A percentile compares a stretch with the other conserved stretches of the same genome.
Evolutionary conservation across 2,113 vertebrate genomes (phyloP).

Genomic region (Peucedramus taeniatus): DNA sequence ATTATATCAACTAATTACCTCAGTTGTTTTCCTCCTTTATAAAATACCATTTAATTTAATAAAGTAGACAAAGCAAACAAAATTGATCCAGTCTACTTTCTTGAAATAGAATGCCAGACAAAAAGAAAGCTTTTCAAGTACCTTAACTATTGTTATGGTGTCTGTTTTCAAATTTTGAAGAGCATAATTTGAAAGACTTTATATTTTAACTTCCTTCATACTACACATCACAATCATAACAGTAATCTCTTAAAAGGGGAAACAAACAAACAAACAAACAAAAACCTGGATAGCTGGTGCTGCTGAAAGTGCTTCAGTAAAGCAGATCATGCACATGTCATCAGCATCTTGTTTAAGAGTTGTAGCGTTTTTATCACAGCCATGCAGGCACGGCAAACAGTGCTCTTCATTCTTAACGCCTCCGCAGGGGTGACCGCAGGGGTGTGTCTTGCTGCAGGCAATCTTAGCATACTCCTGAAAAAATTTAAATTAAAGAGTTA

Average conservation of each 20-base stretch:
- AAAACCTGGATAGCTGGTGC: conserved; percentile 94
- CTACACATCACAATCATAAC: background rate
- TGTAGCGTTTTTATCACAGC: conserved; percentile 88
- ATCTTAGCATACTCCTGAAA: conserved; percentile 92
- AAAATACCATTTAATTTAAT: background rate
- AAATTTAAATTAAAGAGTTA: background rate
- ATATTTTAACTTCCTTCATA: background rate
- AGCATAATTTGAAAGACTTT: background rate
- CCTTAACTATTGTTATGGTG: accelerated
- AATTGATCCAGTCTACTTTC: background rate
- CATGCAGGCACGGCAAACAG: conserved; percentile 92
- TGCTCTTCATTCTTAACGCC: conserved; percentile 93
- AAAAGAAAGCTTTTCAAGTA: background rate
- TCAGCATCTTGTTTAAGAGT: conserved; percentile 95
- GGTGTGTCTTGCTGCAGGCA: conserved; percentile 93
- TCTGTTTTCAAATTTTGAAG: background rate
- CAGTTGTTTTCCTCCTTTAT: background rate
- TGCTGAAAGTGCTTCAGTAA: conserved; percentile 96
- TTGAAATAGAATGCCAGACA: background rate
- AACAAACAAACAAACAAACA: background rate
- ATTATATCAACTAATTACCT: background rate
- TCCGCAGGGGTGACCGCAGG: conserved; percentile 93
- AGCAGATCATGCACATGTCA: conserved; percentile 99
- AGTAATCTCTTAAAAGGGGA: background rate
- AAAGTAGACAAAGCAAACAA: background rate